Percentiles rank a stretch among this genome's conserved stretches.
phyloP scores from a whole-genome alignment of 2,888 invertebrate species.

The Acanthosepion pharaonis region DNA sequence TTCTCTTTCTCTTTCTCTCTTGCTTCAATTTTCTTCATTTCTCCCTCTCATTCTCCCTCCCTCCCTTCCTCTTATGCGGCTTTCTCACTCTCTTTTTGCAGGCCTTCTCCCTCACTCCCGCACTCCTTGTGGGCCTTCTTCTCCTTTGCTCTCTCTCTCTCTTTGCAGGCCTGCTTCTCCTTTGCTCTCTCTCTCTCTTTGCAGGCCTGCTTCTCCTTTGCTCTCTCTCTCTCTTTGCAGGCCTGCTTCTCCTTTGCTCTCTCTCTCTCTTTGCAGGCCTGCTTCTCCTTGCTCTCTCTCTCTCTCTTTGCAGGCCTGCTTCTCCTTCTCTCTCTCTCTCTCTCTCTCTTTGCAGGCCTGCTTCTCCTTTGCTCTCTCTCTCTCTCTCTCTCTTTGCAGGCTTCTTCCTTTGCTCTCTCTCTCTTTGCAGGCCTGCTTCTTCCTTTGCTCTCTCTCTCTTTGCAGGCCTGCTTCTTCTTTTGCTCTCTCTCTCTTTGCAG shows the following conservation, averaged over 20 bases:
- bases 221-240: not conserved
- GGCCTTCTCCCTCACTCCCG: not conserved
- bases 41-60: not conserved
- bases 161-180: rapidly evolving
- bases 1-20: no score
- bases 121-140: not conserved
- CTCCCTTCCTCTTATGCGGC: not conserved
- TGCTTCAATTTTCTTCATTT: not conserved
- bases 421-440: not conserved
- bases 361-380: not conserved
- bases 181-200: no score
- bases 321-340: not conserved
- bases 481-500: no score
- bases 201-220: not conserved
- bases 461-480: no score
- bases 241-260: not conserved
- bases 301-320: no score
- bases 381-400: not conserved
- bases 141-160: not conserved
- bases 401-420: not conserved
- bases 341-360: not conserved
- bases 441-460: not conserved
- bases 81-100: no score
- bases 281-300: not conserved
- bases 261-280: not conserved